Base-by-base conservation (phyloP, 2,797 vertebrate genomes). In the Menidia menidia region DNA sequence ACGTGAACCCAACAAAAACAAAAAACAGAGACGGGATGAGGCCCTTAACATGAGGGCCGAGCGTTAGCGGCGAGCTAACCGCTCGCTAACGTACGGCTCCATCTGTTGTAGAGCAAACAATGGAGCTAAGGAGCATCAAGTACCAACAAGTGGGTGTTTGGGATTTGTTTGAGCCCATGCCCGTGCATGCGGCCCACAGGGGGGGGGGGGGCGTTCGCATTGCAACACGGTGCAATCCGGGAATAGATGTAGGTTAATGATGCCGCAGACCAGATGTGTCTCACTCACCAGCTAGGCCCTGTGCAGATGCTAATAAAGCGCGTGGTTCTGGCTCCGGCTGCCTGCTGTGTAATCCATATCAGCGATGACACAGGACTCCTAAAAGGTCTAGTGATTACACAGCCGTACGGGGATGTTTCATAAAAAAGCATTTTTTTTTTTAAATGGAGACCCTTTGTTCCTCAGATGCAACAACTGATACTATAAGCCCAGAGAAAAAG, bases 261-360 rank as follows among this genome's bases (percentile, higher is more conserved):
- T 70, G 84, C 71, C 33, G 74, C 74, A 33, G 54, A 77, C 71
- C 89, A 90, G 89, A 91, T 90, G 88, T 82, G 81, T 64, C 62
- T 71, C 68, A 43, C 64, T 78, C 68, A 63, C 66, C 62, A 57
- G 75, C 64, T 67, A 78, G 85, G 81, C 54, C 9, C 50, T 8
- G 0, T 50, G 53, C 80, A 80, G 71, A 80, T 55, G 73, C 68
- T 70, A 14, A 60, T 43, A 41, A 33, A 58, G 61, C 39, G 64
- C 59, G 44, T 68, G 32, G 35, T 75, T 67, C 85, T 71, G 16
- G 60, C 68, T 60, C 64, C 16, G 56, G 55, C 42, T 48, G 52
- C 55, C 52, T 25, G 15, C 31, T 56, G 56, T 68, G 48, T 54
- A 6, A 64, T 63, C 44, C 6, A 4, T 50, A 3, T 47, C 14